Conservation (phyloP, 2,888 invertebrate genomes). For the Ptychoptera contaminata region DNA sequence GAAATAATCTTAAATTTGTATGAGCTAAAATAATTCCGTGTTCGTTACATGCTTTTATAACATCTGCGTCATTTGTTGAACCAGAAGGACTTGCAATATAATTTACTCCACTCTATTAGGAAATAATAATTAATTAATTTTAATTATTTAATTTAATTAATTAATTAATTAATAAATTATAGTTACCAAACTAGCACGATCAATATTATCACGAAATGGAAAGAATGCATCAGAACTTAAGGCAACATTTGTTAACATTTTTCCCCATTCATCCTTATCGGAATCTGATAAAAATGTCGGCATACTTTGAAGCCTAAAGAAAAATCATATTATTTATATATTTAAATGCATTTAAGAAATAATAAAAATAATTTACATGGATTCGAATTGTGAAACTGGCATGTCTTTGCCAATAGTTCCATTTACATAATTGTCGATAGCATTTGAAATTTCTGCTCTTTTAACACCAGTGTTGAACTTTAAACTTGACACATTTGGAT, state of each 20-base stretch:
- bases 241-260: constrained; percentile 57
- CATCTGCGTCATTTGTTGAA: constrained; percentile 81
- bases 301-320: constrained; percentile 29
- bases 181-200: constrained; percentile 71
- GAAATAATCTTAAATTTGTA: constrained; percentile 83
- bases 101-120: constrained; percentile 70
- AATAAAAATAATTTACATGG: constrained; percentile 46
- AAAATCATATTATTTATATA: neutral
- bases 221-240: constrained; percentile 96
- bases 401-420: constrained; percentile 83
- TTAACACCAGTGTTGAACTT: constrained; percentile 74
- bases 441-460: constrained; percentile 86
- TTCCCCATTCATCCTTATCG: constrained; percentile 53
- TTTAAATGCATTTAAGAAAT: neutral
- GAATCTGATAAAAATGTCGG: constrained; percentile 54
- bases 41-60: constrained; percentile 83
- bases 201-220: constrained; percentile 95
- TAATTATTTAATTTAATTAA: neutral
- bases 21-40: constrained; percentile 77
- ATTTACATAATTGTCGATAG: constrained; percentile 87
- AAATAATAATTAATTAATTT: neutral
- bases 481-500: constrained; percentile 70
- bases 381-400: constrained; percentile 56
- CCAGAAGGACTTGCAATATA: constrained; percentile 90
- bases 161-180: too few species aligned